These are phyloP conservation scores for Cephus spinipes DNA, from an alignment of 2,888 invertebrate genomes.

Conservation along the genomic window DNA sequence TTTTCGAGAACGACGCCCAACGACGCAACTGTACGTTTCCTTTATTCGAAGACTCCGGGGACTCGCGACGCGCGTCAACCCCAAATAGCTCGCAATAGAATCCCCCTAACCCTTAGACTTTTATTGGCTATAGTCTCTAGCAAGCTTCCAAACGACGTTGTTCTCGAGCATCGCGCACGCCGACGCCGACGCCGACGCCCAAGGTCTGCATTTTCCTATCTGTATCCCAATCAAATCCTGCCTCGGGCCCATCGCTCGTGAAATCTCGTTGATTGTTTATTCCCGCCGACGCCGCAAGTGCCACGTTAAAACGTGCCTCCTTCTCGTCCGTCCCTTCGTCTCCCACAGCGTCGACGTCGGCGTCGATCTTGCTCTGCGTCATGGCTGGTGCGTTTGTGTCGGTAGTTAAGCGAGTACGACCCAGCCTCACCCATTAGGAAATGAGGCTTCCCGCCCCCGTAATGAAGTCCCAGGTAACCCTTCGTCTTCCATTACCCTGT, in stretches of 20 bases:
- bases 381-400: neutral
- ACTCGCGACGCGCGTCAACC: neutral
- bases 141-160: slow-evolving; percentile 6
- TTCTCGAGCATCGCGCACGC: slow-evolving; percentile 9
- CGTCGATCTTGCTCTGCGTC: neutral
- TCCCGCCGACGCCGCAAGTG: slow-evolving; percentile 16
- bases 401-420: slow-evolving; percentile 13
- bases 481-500: neutral
- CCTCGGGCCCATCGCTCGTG: slow-evolving; percentile 6
- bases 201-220: neutral
- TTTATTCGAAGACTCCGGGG: neutral
- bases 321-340: slow-evolving; percentile 1
- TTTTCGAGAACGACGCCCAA: neutral
- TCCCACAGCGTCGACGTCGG: neutral
- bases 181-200: neutral
- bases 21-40: neutral
- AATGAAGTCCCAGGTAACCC: slow-evolving; percentile 32
- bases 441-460: slow-evolving; percentile 33
- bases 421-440: slow-evolving; percentile 38
- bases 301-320: slow-evolving; percentile 10
- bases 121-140: neutral
- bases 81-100: neutral
- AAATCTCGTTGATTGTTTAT: slow-evolving; percentile 33
- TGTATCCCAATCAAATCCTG: neutral
- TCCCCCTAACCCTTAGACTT: neutral